Conservation (phyloP, 1,140 invertebrate genomes). For the Tetragnatha versicolor region DNA sequence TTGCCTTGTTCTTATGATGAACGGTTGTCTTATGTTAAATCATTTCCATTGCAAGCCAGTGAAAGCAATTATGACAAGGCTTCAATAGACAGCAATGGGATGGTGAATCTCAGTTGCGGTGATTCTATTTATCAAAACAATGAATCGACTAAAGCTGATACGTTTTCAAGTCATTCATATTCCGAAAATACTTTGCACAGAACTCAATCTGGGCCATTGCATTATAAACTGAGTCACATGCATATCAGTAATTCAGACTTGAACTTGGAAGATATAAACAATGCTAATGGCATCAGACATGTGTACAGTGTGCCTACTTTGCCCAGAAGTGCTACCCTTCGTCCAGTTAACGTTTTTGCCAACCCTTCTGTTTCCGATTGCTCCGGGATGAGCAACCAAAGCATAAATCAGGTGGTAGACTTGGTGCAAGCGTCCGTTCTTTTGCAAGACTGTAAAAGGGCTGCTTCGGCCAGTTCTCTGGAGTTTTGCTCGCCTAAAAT, state of each 20-base stretch:
- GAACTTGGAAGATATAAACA: constrained; percentile 4
- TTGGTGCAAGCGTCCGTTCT: constrained; percentile 31
- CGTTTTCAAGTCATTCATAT: constrained; percentile 18
- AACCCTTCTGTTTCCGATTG: background rate
- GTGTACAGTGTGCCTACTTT: constrained; percentile 32
- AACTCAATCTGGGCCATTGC: constrained; percentile 1
- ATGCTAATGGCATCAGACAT: constrained; percentile 4
- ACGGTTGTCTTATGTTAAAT: constrained; percentile 7
- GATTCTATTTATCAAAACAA: background rate
- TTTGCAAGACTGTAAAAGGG: constrained; percentile 42
- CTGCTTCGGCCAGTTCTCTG: constrained; percentile 12
- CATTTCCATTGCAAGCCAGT: background rate
- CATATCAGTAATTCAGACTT: constrained; percentile 42
- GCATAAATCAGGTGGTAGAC: constrained; percentile 35
- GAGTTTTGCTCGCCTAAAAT: constrained; percentile 20
- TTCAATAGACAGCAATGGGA: constrained; percentile 12
- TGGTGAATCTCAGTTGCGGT: background rate
- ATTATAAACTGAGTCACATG: constrained; percentile 8
- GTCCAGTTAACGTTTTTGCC: background rate
- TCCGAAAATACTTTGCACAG: constrained; percentile 47
- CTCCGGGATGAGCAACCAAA: background rate
- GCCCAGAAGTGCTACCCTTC: background rate
- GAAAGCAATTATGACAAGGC: constrained; percentile 5
- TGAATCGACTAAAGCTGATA: background rate
- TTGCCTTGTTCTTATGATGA: constrained; percentile 48